phyloP scores from a whole-genome alignment of 2,797 vertebrate species.

The Syngnathus acus region DNA sequence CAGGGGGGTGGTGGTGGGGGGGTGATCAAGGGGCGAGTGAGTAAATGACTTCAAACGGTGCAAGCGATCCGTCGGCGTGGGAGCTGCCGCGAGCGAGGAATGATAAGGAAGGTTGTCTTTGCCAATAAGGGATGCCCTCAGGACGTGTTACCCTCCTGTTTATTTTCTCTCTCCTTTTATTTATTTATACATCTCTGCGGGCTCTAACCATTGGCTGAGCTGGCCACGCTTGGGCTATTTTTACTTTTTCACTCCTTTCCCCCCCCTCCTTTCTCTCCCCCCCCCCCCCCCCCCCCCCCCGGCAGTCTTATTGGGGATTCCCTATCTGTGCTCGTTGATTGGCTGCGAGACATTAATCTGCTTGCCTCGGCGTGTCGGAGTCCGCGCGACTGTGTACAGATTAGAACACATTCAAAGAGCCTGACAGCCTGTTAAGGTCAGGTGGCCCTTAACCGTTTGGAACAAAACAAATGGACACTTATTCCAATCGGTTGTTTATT shows the following conservation, averaged over 20 bases:
- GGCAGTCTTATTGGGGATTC: constrained; percentile 57
- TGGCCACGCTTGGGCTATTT: constrained; percentile 39
- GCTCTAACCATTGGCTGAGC: constrained; percentile 46
- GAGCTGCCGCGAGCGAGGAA: constrained; percentile 35
- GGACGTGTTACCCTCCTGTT: constrained; percentile 65
- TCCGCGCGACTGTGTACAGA: constrained; percentile 34
- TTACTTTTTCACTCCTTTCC: constrained; percentile 30
- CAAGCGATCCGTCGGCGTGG: constrained; percentile 53
- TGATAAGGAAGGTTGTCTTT: constrained; percentile 38
- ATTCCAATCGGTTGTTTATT: too few species aligned
- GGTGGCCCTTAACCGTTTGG: constrained; percentile 4
- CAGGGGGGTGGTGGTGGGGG: constrained; percentile 30
- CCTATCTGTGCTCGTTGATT: constrained; percentile 46
- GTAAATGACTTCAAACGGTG: constrained; percentile 56
- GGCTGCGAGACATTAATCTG: constrained; percentile 52
- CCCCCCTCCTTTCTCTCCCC: not conserved
- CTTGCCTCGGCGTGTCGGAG: constrained; percentile 11
- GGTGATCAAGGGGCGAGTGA: constrained; percentile 28
- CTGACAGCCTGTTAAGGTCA: constrained; percentile 10
- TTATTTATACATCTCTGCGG: constrained; percentile 59
- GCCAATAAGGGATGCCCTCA: constrained; percentile 64
- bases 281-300: not conserved
- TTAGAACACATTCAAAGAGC: constrained; percentile 26
- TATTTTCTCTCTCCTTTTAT: constrained; percentile 62
- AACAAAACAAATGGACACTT: not conserved